Evolutionary conservation across 2,797 vertebrate species (phyloP).

Genomic region (Falco columbarius): DNA sequence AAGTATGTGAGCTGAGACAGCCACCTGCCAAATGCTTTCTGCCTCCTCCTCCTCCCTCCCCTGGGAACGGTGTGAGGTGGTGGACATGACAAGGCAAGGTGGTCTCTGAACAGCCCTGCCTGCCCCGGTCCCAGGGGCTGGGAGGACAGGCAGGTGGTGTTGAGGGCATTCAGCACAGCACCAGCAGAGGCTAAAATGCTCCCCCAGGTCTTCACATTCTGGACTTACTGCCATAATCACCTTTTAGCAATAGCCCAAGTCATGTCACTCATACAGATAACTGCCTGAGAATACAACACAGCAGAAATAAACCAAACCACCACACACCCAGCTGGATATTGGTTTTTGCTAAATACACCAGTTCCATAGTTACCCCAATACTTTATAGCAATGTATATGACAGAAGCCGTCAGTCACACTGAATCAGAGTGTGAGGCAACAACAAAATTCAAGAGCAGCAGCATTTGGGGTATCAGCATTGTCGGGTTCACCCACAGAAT

Average conservation of each 20-base stretch:
- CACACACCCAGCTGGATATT: not conserved
- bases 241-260: not conserved
- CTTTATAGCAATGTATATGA: not conserved
- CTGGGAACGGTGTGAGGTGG: not conserved
- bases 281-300: not conserved
- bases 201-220: not conserved
- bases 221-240: not conserved
- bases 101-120: not conserved
- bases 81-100: not conserved
- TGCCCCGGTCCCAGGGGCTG: not conserved
- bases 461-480: not conserved
- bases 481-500: not conserved
- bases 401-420: not conserved
- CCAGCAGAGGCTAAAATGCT: not conserved
- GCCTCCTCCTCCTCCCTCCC: not conserved
- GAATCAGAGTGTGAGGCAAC: not conserved
- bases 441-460: not conserved
- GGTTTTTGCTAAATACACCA: not conserved
- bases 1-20: fast-evolving
- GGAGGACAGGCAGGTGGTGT: not conserved
- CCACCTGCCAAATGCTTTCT: not conserved
- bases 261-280: not conserved
- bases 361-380: not conserved
- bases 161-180: not conserved
- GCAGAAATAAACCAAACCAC: not conserved